Evolutionary conservation across 2,797 vertebrate species (phyloP).

Genomic region (Gadopsis bispinosus): DNA sequence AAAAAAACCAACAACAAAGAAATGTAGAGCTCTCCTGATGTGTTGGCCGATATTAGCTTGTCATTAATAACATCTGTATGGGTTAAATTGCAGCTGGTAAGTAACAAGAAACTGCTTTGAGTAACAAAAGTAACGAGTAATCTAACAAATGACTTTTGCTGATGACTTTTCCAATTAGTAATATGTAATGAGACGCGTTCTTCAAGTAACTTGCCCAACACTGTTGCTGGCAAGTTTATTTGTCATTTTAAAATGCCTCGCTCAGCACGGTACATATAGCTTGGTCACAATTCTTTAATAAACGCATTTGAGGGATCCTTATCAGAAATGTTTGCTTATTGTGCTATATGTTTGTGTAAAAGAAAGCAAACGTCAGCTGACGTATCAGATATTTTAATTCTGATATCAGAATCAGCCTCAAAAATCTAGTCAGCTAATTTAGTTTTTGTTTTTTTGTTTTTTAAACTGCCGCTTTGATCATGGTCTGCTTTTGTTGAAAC

Average conservation of each 20-base stretch:
- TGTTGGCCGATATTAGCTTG: neutral
- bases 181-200: neutral
- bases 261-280: neutral
- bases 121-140: neutral
- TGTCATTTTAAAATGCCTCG: neutral
- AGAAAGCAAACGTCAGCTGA: neutral
- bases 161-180: neutral
- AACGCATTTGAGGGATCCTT: neutral
- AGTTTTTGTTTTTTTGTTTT: neutral
- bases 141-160: neutral
- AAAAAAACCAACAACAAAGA: neutral
- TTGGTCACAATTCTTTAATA: neutral
- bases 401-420: neutral
- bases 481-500: constrained; percentile 6
- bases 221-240: constrained; percentile 3
- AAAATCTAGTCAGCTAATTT: neutral
- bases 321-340: neutral
- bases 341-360: neutral
- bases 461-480: neutral
- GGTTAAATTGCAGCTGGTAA: neutral
- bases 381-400: neutral
- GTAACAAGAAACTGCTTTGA: neutral
- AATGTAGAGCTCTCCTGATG: neutral
- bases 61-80: neutral
- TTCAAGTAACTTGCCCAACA: neutral